phyloP scores from a whole-genome alignment of 2,113 vertebrate genomes.

The Heliornis fulica region DNA sequence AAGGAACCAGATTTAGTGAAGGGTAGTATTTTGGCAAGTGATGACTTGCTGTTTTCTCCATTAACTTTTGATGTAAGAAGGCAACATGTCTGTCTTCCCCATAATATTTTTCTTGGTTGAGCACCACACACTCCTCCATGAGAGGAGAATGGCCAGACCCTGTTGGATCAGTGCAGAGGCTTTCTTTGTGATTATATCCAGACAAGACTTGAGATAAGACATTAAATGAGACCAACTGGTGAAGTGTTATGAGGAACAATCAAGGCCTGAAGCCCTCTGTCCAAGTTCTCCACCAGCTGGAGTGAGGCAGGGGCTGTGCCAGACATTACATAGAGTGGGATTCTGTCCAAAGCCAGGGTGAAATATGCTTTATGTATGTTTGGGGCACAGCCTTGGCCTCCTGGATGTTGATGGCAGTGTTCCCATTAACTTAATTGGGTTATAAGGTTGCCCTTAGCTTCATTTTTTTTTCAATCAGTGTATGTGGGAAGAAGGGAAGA shows the following conservation, averaged over 20 bases:
- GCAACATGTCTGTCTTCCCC: neutral
- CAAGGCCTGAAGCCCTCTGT: neutral
- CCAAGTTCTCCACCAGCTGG: neutral
- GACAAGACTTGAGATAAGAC: neutral
- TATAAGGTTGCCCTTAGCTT: neutral
- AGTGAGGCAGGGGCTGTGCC: neutral
- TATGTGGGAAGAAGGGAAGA: neutral
- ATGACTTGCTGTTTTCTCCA: neutral
- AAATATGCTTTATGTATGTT: neutral
- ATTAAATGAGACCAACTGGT: neutral
- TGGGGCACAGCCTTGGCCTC: neutral
- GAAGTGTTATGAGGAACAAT: neutral
- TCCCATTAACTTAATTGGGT: neutral
- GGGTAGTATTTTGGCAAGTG: neutral
- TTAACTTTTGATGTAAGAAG: neutral
- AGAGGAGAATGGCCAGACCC: neutral
- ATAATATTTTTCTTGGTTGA: neutral
- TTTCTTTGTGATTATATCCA: neutral
- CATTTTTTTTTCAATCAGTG: neutral
- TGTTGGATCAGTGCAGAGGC: neutral
- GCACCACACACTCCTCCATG: neutral
- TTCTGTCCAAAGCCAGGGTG: neutral
- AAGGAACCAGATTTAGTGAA: neutral
- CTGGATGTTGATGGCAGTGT: neutral
- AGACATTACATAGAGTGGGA: neutral